Evolutionary conservation across 2,888 invertebrate species (phyloP).

Genomic region (Sipha maydis): DNA sequence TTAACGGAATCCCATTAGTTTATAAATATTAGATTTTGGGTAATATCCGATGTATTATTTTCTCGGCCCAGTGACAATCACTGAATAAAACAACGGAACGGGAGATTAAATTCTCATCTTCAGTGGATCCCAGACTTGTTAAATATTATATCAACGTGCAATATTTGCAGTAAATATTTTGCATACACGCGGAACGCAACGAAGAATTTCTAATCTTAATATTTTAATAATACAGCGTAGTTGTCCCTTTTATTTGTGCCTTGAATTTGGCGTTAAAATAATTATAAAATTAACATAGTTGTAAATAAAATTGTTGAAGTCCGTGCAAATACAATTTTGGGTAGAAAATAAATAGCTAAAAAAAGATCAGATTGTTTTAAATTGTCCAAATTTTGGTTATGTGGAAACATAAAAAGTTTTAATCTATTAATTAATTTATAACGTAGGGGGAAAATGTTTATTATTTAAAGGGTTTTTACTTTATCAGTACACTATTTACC

Average conservation of each 20-base stretch:
- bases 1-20: not conserved
- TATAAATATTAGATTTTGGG: not conserved
- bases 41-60: not conserved
- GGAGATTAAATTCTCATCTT: not conserved
- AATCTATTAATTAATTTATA: no score
- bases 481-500: no score
- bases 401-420: no score
- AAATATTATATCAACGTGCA: not conserved
- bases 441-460: no score
- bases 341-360: no score
- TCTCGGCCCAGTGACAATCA: not conserved
- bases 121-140: not conserved
- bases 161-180: not conserved
- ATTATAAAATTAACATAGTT: no score
- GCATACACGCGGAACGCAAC: not conserved
- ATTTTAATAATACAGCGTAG: not conserved
- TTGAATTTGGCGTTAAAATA: no score
- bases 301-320: no score
- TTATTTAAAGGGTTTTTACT: no score
- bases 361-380: no score
- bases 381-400: no score
- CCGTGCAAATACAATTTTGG: no score
- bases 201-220: not conserved
- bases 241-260: not conserved
- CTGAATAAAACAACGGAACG: not conserved